Conservation (phyloP, 2,888 invertebrate genomes). For the Lordiphosa andalusiaca region DNA sequence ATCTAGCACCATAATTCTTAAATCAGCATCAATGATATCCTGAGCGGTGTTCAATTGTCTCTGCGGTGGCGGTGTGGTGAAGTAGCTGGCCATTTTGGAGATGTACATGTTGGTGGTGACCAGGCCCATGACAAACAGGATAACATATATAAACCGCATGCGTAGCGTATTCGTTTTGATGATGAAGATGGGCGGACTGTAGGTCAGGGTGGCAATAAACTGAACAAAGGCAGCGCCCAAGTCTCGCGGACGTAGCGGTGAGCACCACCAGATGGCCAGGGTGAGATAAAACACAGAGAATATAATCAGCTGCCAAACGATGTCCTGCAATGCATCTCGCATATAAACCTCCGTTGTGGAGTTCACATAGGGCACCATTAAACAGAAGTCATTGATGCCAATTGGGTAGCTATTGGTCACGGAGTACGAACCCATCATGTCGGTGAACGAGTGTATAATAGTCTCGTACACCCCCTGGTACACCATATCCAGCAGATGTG, state of each 20-base stretch:
- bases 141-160: slow-evolving; percentile 54
- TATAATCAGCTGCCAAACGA: slow-evolving; percentile 58
- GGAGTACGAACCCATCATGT: slow-evolving; percentile 32
- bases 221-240: slow-evolving; percentile 61
- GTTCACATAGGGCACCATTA: slow-evolving; percentile 72
- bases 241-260: slow-evolving; percentile 53
- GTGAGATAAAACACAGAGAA: slow-evolving; percentile 50
- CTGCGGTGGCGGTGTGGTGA: slow-evolving; percentile 50
- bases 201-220: slow-evolving; percentile 56
- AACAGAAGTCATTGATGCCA: slow-evolving; percentile 71
- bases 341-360: slow-evolving; percentile 61
- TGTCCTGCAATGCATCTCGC: slow-evolving; percentile 44
- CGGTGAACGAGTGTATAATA: slow-evolving; percentile 65
- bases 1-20: slow-evolving; percentile 51
- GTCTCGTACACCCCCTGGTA: slow-evolving; percentile 67
- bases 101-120: slow-evolving; percentile 67
- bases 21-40: slow-evolving; percentile 60
- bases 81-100: slow-evolving; percentile 70
- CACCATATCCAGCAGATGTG: slow-evolving; percentile 33
- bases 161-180: slow-evolving; percentile 42
- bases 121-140: slow-evolving; percentile 63
- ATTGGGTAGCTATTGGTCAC: slow-evolving; percentile 70
- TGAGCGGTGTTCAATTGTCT: slow-evolving; percentile 58
- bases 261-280: slow-evolving; percentile 61
- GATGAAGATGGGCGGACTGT: slow-evolving; percentile 49